Evolutionary conservation across 2,113 vertebrate species (phyloP), one percentile per base, ranked within the genome.

Genomic region (Labrus mixtus): DNA sequence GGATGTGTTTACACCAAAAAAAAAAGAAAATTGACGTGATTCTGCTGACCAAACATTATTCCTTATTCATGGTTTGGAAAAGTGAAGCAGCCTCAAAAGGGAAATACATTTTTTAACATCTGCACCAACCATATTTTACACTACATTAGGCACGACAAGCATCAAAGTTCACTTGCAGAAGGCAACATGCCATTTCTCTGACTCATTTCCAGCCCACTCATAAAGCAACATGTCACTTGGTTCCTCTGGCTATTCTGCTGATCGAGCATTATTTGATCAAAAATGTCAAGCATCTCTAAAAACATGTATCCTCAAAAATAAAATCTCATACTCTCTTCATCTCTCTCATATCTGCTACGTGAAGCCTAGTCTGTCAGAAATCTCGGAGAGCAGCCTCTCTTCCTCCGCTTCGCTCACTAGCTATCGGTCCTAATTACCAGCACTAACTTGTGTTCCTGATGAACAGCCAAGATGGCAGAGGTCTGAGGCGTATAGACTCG

Each of bases 351-450:
- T 51, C 29, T 75, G 45, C 16, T 11, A 6, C n/a, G 55, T 55
- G 43, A 61, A 68, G 29, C 70, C 68, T 71, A 73, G 61, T 79
- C 78, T 57, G 59, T 79, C 68, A 75, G 60, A 85, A 76, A 70
- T 50, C 73, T 43, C 17, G 23, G 48, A 64, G 39, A 1, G n/a
- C 55, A 16, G 79, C 54, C 29, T 39, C 41, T 62, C 61, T 46
- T 78, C 39, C 22, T 78, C 60, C 53, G 41, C 68, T 77, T 39
- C 56, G 62, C 33, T 78, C 58, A 33, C 82, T 29, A 46, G 53
- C 83, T 36, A 71, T 82, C 68, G 76, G 82, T 82, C 76, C 78
- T 87, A 76, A 87, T 89, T 88, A 90, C 81, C 81, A 57, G 63
- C 74, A 37, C 82, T 83, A 78, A 84, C 83, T 85, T 81, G 79